Conservation (phyloP, 2,888 invertebrate species). For the Teleogryllus oceanicus region DNA sequence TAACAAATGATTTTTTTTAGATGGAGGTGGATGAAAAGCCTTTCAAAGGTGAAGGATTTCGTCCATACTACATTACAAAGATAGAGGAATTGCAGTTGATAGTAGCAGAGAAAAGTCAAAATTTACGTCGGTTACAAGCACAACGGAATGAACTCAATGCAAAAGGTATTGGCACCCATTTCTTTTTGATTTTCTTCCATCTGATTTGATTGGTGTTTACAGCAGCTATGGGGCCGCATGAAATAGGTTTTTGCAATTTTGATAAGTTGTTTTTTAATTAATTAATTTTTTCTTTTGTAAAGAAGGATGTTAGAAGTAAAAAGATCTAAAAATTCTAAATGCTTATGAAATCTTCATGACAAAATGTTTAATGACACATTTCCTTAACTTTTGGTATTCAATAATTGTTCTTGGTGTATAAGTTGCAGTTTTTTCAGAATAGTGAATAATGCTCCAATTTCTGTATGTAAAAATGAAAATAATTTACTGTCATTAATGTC, state of each 20-base stretch:
- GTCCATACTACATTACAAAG: slow-evolving; percentile 95
- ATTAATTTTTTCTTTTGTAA: no score
- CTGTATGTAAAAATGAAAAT: no score
- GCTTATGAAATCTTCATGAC: neutral
- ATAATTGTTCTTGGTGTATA: no score
- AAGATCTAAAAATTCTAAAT: neutral
- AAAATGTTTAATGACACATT: no score
- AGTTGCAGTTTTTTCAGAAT: no score
- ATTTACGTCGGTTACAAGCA: slow-evolving; percentile 92
- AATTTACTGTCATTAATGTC: no score
- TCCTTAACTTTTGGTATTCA: no score
- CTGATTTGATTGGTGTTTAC: neutral
- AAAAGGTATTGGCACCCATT: slow-evolving; percentile 66
- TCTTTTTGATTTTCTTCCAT: neutral
- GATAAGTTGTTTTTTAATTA: no score
- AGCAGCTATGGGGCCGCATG: no score
- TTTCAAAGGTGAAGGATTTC: slow-evolving; percentile 79
- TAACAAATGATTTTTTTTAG: slow-evolving; percentile 45
- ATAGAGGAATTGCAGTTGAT: slow-evolving; percentile 94
- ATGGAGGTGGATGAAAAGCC: slow-evolving; percentile 69
- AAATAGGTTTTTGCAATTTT: neutral
- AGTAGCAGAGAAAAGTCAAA: slow-evolving; percentile 97
- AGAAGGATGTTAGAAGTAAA: no score
- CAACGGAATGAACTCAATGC: slow-evolving; percentile 98
- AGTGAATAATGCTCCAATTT: no score